Conservation (phyloP, 1,140 invertebrate species). For the Nasonia giraulti region DNA sequence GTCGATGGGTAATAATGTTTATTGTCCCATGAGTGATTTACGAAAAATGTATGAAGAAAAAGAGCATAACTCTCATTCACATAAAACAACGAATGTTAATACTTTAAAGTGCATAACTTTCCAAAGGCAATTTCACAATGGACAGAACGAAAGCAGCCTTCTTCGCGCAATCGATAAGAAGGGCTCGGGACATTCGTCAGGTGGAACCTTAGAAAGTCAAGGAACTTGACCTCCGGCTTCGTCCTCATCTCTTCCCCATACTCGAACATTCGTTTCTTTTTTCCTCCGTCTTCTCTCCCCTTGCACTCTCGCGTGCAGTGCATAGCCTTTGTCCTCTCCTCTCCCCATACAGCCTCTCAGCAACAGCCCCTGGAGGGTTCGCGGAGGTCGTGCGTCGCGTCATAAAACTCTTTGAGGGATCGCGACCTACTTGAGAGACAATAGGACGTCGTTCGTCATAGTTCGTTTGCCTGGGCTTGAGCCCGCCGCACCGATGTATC, state of each 20-base stretch:
- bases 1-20: not conserved
- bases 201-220: constrained; percentile 39
- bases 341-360: not conserved
- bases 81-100: too few species aligned
- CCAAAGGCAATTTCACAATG: too few species aligned
- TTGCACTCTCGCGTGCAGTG: not conserved
- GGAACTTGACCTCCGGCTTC: constrained; percentile 40
- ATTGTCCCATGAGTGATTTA: not conserved
- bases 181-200: constrained; percentile 29
- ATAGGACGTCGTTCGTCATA: constrained; percentile 26
- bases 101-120: too few species aligned
- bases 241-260: not conserved
- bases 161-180: constrained; percentile 14
- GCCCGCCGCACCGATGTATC: not conserved
- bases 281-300: not conserved
- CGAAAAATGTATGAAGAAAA: too few species aligned
- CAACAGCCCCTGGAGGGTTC: not conserved
- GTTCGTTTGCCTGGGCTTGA: not conserved
- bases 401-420: constrained; percentile 47
- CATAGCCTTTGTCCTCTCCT: constrained; percentile 34
- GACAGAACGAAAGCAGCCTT: not conserved
- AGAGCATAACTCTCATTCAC: too few species aligned
- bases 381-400: not conserved
- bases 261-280: not conserved
- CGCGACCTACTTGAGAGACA: constrained; percentile 48